These are phyloP conservation scores for Parotia lawesii DNA, from an alignment of 2,113 vertebrate species.

Conservation along the genomic window DNA sequence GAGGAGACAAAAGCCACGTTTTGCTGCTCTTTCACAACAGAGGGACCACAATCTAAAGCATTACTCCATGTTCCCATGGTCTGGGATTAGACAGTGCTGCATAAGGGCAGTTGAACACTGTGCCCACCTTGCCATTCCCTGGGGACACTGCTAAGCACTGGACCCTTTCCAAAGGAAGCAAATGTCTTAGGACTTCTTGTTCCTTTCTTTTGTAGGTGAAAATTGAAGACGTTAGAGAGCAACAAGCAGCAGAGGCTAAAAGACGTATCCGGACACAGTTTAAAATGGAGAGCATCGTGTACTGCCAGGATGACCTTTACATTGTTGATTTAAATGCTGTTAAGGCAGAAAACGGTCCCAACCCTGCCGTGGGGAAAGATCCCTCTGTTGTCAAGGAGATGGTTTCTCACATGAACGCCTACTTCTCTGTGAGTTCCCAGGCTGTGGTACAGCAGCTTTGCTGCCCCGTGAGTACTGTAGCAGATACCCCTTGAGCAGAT, in stretches of 20 bases:
- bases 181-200: background rate
- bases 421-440: slow-evolving; percentile 47
- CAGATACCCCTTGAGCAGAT: background rate
- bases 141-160: background rate
- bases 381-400: background rate
- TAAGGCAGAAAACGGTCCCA: background rate
- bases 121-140: background rate
- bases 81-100: background rate
- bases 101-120: background rate
- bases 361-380: accelerated
- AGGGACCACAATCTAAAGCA: background rate
- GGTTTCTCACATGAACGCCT: slow-evolving; percentile 31
- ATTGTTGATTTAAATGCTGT: background rate
- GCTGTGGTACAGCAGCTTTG: background rate
- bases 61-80: background rate
- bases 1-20: background rate
- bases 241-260: slow-evolving; percentile 68
- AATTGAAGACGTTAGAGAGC: slow-evolving; percentile 73
- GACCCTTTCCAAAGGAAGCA: background rate
- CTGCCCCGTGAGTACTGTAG: background rate
- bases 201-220: slow-evolving; percentile 62
- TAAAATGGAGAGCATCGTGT: slow-evolving; percentile 84
- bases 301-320: slow-evolving; percentile 83
- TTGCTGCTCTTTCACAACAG: background rate
- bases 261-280: slow-evolving; percentile 76